Evolutionary conservation across 2,797 vertebrate genomes (phyloP).

Genomic region (Spinus olivaceus): DNA sequence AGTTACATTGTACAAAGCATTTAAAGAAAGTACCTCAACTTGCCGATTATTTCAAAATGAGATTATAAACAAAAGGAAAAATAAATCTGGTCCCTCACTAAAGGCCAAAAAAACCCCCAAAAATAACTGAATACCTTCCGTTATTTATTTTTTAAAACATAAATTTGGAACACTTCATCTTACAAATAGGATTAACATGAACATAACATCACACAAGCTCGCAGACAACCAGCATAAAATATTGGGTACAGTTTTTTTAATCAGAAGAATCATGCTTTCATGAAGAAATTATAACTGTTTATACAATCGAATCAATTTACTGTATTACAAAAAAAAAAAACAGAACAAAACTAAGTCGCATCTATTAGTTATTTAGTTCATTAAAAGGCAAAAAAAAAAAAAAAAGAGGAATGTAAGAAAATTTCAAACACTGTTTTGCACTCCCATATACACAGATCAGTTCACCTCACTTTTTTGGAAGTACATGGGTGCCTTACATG

Average conservation of each 20-base stretch:
- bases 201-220: slow-evolving; percentile 98
- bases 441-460: slow-evolving; percentile 88
- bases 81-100: slow-evolving; percentile 88
- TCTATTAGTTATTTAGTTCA: slow-evolving; percentile 93
- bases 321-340: slow-evolving; percentile 83
- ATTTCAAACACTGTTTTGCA: slow-evolving; percentile 91
- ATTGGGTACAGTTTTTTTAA: slow-evolving; percentile 93
- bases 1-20: slow-evolving; percentile 99
- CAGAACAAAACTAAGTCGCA: slow-evolving; percentile 78
- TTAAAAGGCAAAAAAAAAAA: slow-evolving; percentile 92
- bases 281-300: slow-evolving; percentile 94
- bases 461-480: slow-evolving; percentile 79
- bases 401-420: slow-evolving; percentile 86
- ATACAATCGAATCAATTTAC: slow-evolving; percentile 94
- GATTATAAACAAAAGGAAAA: slow-evolving; percentile 96
- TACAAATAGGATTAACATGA: slow-evolving; percentile 95
- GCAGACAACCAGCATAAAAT: slow-evolving; percentile 97
- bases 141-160: slow-evolving; percentile 86
- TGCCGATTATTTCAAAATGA: slow-evolving; percentile 95
- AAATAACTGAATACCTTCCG: slow-evolving; percentile 91
- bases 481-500: slow-evolving; percentile 78
- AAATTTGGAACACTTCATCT: slow-evolving; percentile 93
- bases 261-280: slow-evolving; percentile 98
- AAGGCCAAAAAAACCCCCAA: slow-evolving; percentile 80
- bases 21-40: slow-evolving; percentile 99